These are phyloP conservation scores for Caenorhabditis parvicauda DNA, from an alignment of 2,888 invertebrate species.

Conservation along the genomic window DNA sequence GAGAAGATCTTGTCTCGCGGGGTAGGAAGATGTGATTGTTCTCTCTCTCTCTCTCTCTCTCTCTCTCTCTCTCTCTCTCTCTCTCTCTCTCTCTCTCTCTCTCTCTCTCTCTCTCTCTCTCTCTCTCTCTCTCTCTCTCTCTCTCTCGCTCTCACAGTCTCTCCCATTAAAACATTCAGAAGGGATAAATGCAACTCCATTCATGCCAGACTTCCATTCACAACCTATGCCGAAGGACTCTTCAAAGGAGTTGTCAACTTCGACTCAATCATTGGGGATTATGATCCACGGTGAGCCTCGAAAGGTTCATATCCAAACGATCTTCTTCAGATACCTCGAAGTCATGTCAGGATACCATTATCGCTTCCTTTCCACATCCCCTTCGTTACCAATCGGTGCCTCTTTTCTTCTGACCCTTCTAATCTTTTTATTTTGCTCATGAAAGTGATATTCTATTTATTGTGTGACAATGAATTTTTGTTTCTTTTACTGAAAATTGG, in stretches of 20 bases:
- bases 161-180: conserved; percentile 13
- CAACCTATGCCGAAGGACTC: conserved; percentile 44
- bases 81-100: too few species aligned
- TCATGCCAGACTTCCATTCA: conserved; percentile 37
- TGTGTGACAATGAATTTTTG: too few species aligned
- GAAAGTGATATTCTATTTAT: too few species aligned
- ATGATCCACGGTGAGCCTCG: conserved; percentile 42
- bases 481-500: too few species aligned
- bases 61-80: too few species aligned
- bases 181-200: conserved; percentile 50
- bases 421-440: too few species aligned
- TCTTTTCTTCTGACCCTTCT: background rate
- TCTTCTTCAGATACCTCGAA: conserved; percentile 35
- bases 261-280: conserved; percentile 38
- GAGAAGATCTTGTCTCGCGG: too few species aligned
- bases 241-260: conserved; percentile 48
- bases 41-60: too few species aligned
- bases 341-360: conserved; percentile 43
- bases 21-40: too few species aligned
- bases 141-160: too few species aligned
- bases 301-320: background rate
- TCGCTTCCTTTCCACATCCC: conserved; percentile 24
- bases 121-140: background rate
- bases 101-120: too few species aligned
- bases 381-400: background rate